Evolutionary conservation across 2,888 invertebrate genomes (phyloP).

Genomic region (Alloscopus bannaensis): DNA sequence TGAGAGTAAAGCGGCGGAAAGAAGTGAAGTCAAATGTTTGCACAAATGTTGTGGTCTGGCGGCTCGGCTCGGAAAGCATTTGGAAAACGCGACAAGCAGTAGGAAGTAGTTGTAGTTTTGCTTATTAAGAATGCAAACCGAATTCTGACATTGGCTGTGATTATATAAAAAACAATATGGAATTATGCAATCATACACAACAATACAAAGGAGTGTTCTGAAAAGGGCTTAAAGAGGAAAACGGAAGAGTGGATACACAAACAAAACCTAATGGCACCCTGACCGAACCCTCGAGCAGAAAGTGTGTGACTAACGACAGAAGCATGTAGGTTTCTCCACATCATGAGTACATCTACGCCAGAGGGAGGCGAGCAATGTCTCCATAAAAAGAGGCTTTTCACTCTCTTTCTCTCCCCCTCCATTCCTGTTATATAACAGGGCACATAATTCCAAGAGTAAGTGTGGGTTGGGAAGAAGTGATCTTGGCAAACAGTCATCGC

Average conservation of each 20-base stretch:
- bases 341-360: conserved; percentile 20
- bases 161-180: conserved; percentile 1
- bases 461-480: too few species aligned
- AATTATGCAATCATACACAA: conserved; percentile 11
- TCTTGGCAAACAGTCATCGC: too few species aligned
- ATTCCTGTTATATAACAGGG: conserved; percentile 30
- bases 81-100: too few species aligned
- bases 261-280: conserved; percentile 55
- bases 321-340: conserved; percentile 41
- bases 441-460: conserved; percentile 3
- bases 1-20: too few species aligned
- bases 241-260: conserved; percentile 46
- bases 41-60: too few species aligned
- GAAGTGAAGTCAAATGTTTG: too few species aligned
- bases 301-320: conserved; percentile 58
- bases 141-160: background rate
- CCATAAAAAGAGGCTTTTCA: conserved; percentile 26
- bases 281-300: conserved; percentile 55
- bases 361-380: background rate
- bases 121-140: background rate
- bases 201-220: background rate
- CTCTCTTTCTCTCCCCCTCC: too few species aligned
- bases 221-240: conserved; percentile 47
- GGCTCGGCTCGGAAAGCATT: too few species aligned
- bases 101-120: too few species aligned